These are phyloP conservation scores for Microcebus lehilahytsara DNA, from an alignment of 2,113 vertebrate species.

Conservation along the genomic window DNA sequence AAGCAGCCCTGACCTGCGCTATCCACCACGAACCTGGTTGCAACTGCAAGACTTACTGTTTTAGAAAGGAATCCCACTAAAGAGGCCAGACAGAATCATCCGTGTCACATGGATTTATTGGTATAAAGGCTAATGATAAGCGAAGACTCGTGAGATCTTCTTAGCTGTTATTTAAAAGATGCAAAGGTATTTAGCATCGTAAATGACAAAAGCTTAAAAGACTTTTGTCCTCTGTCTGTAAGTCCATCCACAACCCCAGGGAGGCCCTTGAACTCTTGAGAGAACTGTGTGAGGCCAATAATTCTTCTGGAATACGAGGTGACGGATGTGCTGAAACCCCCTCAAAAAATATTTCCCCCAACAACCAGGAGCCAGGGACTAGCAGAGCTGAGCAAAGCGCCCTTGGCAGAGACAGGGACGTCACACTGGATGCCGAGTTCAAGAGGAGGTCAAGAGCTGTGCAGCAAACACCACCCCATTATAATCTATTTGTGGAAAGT, in stretches of 20 bases:
- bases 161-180: slow-evolving; percentile 15
- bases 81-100: slow-evolving; percentile 53
- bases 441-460: slow-evolving; percentile 65
- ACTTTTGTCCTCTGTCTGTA: neutral
- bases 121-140: neutral
- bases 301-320: neutral
- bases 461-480: neutral
- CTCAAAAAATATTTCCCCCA: neutral
- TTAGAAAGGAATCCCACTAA: slow-evolving; percentile 55
- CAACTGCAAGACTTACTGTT: slow-evolving; percentile 29
- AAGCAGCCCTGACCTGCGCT: neutral
- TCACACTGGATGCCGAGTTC: slow-evolving; percentile 49
- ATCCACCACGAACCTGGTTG: neutral
- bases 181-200: neutral
- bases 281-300: neutral
- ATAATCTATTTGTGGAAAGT: slow-evolving; percentile 64
- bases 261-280: neutral
- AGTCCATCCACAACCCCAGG: fast-evolving
- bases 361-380: fast-evolving
- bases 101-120: neutral
- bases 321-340: neutral
- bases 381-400: neutral
- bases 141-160: neutral
- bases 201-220: neutral
- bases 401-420: neutral